phyloP scores from a whole-genome alignment of 2,113 vertebrate genomes.

The Calidris pygmaea region DNA sequence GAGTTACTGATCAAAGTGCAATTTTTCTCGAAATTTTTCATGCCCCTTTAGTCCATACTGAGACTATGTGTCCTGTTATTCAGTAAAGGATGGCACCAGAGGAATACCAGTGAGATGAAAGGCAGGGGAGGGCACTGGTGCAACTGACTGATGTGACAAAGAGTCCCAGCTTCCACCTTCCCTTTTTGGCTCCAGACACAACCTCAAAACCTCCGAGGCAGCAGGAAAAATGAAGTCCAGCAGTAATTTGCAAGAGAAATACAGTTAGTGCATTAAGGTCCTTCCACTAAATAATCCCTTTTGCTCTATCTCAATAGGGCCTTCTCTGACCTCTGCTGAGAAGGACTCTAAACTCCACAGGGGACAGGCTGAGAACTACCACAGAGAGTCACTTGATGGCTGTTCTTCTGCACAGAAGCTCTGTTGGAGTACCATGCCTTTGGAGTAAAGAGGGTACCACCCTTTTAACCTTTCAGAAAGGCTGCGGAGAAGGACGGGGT shows the following conservation, averaged over 20 bases:
- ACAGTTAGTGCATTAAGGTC: background rate
- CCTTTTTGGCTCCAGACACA: background rate
- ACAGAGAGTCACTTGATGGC: background rate
- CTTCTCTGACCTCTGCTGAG: background rate
- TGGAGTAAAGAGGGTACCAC: background rate
- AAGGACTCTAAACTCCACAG: background rate
- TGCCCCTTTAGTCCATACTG: rapidly evolving
- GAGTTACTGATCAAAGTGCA: background rate
- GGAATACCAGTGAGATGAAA: background rate
- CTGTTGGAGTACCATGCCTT: background rate
- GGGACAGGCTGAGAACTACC: background rate
- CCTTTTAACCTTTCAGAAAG: background rate
- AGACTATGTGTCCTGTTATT: background rate
- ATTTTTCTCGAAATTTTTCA: background rate
- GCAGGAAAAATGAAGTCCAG: background rate
- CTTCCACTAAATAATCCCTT: background rate
- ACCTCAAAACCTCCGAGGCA: background rate
- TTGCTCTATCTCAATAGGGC: background rate
- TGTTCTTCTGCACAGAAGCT: background rate
- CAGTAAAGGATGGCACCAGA: background rate
- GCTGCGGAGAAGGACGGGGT: background rate
- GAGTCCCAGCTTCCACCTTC: background rate
- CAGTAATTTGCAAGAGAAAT: background rate
- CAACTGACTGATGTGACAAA: background rate
- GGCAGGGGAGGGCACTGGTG: background rate